Conservation (phyloP, 2,797 vertebrate genomes). For the Pseudopleuronectes americanus region DNA sequence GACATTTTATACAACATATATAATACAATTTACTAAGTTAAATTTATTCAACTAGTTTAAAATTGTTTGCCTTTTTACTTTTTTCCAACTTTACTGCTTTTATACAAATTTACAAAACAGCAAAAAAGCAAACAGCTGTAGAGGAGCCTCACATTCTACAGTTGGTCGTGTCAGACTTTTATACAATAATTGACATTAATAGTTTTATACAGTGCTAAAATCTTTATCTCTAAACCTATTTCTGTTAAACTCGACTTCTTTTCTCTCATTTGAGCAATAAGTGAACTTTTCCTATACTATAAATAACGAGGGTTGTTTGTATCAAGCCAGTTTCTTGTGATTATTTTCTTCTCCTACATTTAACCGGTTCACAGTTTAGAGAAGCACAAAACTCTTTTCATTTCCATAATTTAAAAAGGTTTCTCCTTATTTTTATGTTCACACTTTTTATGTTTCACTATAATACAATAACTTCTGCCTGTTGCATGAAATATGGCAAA, state of each 20-base stretch:
- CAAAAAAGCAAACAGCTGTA: too few species aligned
- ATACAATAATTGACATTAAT: too few species aligned
- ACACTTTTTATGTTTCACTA: constrained; percentile 6
- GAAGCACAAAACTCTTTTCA: background rate
- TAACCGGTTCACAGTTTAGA: background rate
- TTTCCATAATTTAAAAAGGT: constrained; percentile 1
- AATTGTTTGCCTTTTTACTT: background rate
- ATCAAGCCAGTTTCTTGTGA: too few species aligned
- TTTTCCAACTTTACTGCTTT: background rate
- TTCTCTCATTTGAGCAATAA: too few species aligned
- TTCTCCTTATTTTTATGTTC: background rate
- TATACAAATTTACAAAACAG: too few species aligned
- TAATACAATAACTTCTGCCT: background rate
- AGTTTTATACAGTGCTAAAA: too few species aligned
- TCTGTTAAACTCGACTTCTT: too few species aligned
- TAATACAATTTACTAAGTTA: background rate
- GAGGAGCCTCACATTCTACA: too few species aligned
- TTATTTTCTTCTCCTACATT: background rate
- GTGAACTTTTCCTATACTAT: too few species aligned
- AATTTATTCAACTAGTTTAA: background rate
- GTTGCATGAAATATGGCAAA: constrained; percentile 42
- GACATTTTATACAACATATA: background rate
- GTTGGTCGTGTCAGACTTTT: too few species aligned
- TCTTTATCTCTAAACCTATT: too few species aligned
- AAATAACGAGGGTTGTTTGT: too few species aligned